These are phyloP conservation scores for Tuta absoluta DNA, from an alignment of 2,888 invertebrate genomes.

Conservation along the genomic window DNA sequence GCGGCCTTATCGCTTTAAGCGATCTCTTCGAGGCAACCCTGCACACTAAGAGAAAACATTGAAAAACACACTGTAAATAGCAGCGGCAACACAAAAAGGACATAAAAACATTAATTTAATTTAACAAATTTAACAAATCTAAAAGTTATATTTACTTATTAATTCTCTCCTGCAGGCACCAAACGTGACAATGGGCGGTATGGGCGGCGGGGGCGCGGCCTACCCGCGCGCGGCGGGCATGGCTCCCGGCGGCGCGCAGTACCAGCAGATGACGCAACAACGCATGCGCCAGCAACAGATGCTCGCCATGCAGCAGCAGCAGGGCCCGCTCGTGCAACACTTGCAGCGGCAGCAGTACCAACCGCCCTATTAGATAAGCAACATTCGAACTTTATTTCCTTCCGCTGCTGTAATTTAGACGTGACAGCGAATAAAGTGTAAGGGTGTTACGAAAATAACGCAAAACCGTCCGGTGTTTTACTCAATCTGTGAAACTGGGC, in stretches of 20 bases:
- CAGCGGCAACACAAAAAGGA: too few species aligned
- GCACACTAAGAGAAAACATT: too few species aligned
- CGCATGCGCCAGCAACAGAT: slow-evolving; percentile 87
- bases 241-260: slow-evolving; percentile 83
- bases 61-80: too few species aligned
- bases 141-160: not conserved
- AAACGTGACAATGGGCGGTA: slow-evolving; percentile 92
- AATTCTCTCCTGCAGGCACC: slow-evolving; percentile 81
- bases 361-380: slow-evolving; percentile 60
- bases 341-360: slow-evolving; percentile 74
- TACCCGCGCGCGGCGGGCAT: slow-evolving; percentile 85
- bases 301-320: slow-evolving; percentile 85
- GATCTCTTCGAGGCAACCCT: too few species aligned
- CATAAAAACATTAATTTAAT: too few species aligned
- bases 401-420: not conserved
- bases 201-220: slow-evolving; percentile 90
- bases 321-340: slow-evolving; percentile 78
- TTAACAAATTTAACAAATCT: not conserved
- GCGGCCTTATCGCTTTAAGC: too few species aligned
- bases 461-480: too few species aligned
- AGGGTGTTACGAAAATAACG: not conserved
- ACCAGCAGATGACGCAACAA: slow-evolving; percentile 80
- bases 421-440: too few species aligned
- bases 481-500: too few species aligned
- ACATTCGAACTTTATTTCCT: too few species aligned